Base-by-base conservation (phyloP, 53 echinoderm and acorn worm species). In the Holothuria scabra region DNA sequence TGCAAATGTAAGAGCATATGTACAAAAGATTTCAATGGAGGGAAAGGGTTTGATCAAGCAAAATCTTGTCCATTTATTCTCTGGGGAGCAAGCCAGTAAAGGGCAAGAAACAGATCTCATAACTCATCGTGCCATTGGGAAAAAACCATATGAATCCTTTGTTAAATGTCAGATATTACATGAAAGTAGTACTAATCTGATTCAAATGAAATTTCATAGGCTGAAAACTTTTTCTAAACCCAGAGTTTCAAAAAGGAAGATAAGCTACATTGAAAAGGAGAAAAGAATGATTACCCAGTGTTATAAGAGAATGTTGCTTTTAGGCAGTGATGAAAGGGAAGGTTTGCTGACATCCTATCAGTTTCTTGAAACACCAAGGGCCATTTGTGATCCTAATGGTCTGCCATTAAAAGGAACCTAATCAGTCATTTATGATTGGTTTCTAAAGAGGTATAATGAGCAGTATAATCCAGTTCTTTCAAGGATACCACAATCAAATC, bases 241-340 rank as follows among this genome's bases (percentile, higher is more conserved):
- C 12, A 92, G 88, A 52, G 52, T 88, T 5, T 56, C 86, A 12
- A 74, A 76, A 67, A 74, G 82, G 52, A 88, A 76, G 67, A 74
- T 92, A 0, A 88, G 56, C 63, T 82, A 92, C 41, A 35, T 86
- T 70, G 92, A 88, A 66, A 91, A 91, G 78, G 92, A 88, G 49
- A 85, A 85, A 21, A 85, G 85, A 74, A 21, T 88, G 25, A 85
- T 85, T 21, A 76, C 86, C 12, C 82, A 76, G 28, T 91, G 88
- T 56, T 88, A 88, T 74, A 88, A 92, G 49, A 63, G 92, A 25
- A 33, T 85, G 31, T 76, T 92, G 21, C 41, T 84, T 0, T 44
- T 64, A 70, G 82, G 81, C 30, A 55, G 67, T 46, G 71, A 83
- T 12, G 23, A 59, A 28, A 48, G 83, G 26, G 55, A 31, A 32